Conservation (phyloP, 2,113 vertebrate genomes). For the Xyrauchen texanus region DNA sequence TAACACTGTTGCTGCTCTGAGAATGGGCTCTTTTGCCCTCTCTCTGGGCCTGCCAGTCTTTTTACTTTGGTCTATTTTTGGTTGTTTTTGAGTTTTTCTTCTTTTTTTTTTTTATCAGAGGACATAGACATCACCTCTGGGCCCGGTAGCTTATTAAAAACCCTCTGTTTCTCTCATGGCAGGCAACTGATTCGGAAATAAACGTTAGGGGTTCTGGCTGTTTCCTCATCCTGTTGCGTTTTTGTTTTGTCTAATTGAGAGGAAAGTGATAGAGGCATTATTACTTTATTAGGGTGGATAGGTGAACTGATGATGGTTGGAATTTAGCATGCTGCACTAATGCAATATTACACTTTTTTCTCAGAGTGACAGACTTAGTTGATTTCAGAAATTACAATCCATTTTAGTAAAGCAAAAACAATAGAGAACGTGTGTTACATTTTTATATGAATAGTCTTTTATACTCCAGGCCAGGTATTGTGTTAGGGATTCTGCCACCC, state of each 20-base stretch:
- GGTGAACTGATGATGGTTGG: conserved; percentile 17
- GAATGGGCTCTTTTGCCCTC: not conserved
- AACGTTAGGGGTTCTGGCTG: not conserved
- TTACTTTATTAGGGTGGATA: conserved; percentile 55
- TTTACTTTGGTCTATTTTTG: not conserved
- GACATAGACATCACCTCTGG: conserved; percentile 44
- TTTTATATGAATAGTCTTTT: not conserved
- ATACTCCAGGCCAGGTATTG: not conserved
- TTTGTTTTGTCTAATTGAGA: conserved; percentile 38
- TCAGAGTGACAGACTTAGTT: not conserved
- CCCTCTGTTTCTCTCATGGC: conserved; percentile 3
- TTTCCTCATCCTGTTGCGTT: conserved; percentile 47
- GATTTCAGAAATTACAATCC: conserved; percentile 1
- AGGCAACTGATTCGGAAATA: not conserved
- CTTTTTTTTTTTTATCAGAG: conserved; percentile 28
- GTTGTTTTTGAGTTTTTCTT: conserved; percentile 12
- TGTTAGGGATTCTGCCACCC: too few species aligned
- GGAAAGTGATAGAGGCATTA: conserved; percentile 55
- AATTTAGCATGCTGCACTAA: conserved; percentile 51
- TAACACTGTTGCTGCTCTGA: not conserved
- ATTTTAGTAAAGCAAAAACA: not conserved
- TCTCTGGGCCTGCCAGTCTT: not conserved
- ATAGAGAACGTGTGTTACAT: conserved; percentile 1
- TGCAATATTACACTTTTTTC: conserved; percentile 56
- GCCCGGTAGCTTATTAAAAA: conserved; percentile 40